phyloP scores from a whole-genome alignment of 2,888 invertebrate species.

The Diplazon laetatorius region DNA sequence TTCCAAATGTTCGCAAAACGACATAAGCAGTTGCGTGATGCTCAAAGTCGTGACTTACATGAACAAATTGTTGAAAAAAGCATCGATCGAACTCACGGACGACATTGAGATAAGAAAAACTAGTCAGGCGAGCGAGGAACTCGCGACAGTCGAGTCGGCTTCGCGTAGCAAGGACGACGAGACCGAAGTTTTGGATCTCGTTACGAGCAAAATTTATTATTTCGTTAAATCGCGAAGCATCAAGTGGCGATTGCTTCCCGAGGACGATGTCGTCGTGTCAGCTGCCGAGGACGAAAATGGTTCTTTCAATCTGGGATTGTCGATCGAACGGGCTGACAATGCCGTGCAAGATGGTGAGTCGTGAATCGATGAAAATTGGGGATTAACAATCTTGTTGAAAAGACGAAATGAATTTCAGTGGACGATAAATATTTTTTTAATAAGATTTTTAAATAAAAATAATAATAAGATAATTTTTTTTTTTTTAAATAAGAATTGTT shows the following conservation, averaged over 20 bases:
- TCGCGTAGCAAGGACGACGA: slow-evolving; percentile 85
- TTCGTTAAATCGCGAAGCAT: slow-evolving; percentile 90
- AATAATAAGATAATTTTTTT: too few species aligned
- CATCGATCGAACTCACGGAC: slow-evolving; percentile 90
- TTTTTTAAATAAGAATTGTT: too few species aligned
- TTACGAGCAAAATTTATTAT: slow-evolving; percentile 89
- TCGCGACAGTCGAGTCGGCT: slow-evolving; percentile 85
- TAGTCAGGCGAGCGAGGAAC: slow-evolving; percentile 84
- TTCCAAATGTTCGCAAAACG: slow-evolving; percentile 89
- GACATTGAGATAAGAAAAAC: slow-evolving; percentile 89
- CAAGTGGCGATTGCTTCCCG: slow-evolving; percentile 90
- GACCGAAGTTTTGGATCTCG: slow-evolving; percentile 85
- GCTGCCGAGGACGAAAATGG: slow-evolving; percentile 88
- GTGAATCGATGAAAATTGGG: neutral
- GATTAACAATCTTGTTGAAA: too few species aligned
- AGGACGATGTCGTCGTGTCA: slow-evolving; percentile 90
- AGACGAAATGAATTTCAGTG: too few species aligned
- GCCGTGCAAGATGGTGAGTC: slow-evolving; percentile 78
- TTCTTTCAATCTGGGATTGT: slow-evolving; percentile 88
- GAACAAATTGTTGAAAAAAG: slow-evolving; percentile 91
- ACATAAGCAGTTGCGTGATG: slow-evolving; percentile 92
- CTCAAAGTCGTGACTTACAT: slow-evolving; percentile 92
- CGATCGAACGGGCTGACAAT: slow-evolving; percentile 87
- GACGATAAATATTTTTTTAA: too few species aligned
- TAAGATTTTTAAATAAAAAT: too few species aligned